These are phyloP conservation scores for Semnornis frantzii DNA, from an alignment of 2,113 vertebrate genomes.

Conservation along the genomic window DNA sequence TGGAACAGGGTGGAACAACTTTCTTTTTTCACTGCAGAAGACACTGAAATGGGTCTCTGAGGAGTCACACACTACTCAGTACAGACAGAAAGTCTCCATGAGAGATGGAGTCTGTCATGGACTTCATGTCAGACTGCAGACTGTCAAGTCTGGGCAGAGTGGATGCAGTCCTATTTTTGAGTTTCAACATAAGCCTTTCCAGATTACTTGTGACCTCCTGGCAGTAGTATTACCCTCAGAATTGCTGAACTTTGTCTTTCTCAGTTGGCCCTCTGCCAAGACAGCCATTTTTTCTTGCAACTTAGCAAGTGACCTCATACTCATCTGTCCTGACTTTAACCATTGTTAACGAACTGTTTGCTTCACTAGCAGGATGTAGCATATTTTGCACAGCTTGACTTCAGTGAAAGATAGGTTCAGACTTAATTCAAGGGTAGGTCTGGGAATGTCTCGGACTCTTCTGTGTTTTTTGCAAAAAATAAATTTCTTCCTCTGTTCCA, in stretches of 20 bases:
- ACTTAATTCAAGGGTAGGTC: background rate
- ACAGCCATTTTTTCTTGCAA: background rate
- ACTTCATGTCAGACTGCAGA: background rate
- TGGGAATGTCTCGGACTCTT: background rate
- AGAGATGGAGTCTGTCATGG: background rate
- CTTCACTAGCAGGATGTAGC: background rate
- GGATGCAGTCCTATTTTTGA: background rate
- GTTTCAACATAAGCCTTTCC: background rate
- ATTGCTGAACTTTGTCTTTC: background rate
- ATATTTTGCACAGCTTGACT: background rate
- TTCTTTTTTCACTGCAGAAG: background rate
- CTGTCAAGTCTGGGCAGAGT: background rate
- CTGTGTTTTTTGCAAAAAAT: background rate
- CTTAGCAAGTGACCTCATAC: background rate
- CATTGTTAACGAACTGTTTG: background rate
- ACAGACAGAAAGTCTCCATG: background rate
- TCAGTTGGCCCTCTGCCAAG: rapidly evolving
- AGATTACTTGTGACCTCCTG: background rate
- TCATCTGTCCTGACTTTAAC: background rate
- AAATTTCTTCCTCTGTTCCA: background rate
- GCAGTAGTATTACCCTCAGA: background rate
- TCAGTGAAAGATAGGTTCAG: background rate
- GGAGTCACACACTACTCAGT: background rate
- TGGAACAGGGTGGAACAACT: background rate
- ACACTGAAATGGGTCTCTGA: background rate